phyloP scores from a whole-genome alignment of 2,113 vertebrate species.

The Eonycteris spelaea region DNA sequence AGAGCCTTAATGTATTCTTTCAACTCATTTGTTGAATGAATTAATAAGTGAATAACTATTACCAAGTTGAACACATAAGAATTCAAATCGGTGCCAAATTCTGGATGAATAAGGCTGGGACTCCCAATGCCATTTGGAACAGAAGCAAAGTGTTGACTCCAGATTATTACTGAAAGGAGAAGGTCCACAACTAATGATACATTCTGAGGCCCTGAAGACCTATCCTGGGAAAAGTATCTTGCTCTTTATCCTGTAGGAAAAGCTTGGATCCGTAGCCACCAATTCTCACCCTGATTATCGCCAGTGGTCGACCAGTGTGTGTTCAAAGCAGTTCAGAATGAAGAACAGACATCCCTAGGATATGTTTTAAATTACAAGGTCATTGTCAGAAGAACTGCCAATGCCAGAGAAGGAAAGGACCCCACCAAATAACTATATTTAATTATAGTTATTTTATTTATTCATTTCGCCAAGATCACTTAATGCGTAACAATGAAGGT shows the following conservation, averaged over 20 bases:
- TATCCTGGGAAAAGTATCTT: neutral
- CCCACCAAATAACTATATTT: conserved; percentile 16
- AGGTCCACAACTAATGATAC: neutral
- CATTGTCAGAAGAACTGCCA: conserved; percentile 33
- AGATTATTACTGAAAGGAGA: neutral
- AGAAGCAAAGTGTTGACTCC: neutral
- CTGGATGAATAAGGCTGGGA: neutral
- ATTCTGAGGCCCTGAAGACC: neutral
- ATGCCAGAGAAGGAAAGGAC: neutral
- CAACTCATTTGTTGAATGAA: neutral
- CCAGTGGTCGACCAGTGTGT: neutral
- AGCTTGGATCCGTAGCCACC: neutral
- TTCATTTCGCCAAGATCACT: conserved; percentile 50
- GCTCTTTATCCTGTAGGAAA: neutral
- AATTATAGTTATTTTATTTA: conserved; percentile 48
- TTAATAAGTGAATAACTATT: neutral
- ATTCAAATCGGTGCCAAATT: neutral
- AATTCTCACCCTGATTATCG: neutral
- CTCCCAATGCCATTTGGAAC: neutral
- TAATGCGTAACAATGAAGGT: neutral
- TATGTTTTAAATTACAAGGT: conserved; percentile 51
- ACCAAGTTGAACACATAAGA: neutral
- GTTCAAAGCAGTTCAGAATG: neutral
- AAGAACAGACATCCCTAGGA: conserved; percentile 12
- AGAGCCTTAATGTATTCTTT: neutral